A percentile compares a stretch with the other conserved stretches of the same genome.
Conservation (phyloP, 2,888 invertebrate genomes). For the Lasioglossum oenotherae region DNA sequence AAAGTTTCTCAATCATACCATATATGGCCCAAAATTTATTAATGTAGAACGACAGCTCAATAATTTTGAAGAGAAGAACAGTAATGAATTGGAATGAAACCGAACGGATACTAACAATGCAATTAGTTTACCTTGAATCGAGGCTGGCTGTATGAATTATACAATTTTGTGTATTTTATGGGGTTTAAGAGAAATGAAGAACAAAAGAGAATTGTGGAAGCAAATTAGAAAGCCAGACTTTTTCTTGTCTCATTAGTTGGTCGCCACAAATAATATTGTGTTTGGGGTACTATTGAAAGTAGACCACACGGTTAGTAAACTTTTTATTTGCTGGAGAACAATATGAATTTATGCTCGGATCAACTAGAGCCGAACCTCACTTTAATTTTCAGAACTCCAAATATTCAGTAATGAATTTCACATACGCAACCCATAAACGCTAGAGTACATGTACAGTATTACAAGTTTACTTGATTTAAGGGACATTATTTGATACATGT, state of each 20-base stretch:
- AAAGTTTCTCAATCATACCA: not conserved
- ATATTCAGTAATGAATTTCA: not conserved
- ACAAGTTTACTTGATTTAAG: not conserved
- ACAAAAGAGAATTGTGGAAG: slow-evolving; percentile 27
- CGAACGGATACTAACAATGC: slow-evolving; percentile 23
- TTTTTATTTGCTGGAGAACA: not conserved
- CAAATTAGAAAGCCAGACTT: slow-evolving; percentile 24
- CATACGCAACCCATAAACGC: not conserved
- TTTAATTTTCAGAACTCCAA: not conserved
- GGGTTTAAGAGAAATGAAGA: not conserved
- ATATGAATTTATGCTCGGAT: not conserved
- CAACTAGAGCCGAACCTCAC: not conserved
- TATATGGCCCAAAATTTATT: not conserved
- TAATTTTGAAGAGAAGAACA: not conserved
- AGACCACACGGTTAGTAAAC: not conserved
- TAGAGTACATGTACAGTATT: not conserved
- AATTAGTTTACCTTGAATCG: slow-evolving; percentile 28
- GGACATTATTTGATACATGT: not conserved
- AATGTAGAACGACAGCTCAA: not conserved
- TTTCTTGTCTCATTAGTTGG: slow-evolving; percentile 15
- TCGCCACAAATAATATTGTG: not conserved
- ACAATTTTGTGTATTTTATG: slow-evolving; percentile 24
- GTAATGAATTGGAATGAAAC: slow-evolving; percentile 35
- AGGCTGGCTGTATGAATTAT: slow-evolving; percentile 6
- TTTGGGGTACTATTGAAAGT: not conserved